Base-by-base conservation (phyloP, 2,888 invertebrate genomes). In the Melipona beecheii region DNA sequence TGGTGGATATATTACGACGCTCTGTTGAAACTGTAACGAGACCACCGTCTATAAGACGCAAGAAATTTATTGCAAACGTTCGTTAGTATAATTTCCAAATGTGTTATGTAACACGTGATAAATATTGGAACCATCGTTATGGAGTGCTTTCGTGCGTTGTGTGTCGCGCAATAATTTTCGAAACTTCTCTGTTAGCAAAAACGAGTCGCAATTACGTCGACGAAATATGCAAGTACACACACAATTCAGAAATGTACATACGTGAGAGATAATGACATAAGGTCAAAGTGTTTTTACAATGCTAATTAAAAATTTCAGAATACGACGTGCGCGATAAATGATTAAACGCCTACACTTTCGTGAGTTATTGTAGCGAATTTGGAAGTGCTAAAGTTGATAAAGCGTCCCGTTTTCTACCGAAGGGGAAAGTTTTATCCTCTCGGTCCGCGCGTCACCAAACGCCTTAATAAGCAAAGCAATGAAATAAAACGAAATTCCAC, bases 191-290 rank as follows among this genome's bases (percentile, higher is more conserved):
- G 15, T 56, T 15, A 15, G n/a, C 56, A n/a, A 5, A 15, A n/a
- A 56, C 4, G n/a, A n/a, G 13, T 2, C 5, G 13, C 2, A 0
- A n/a, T n/a, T n/a, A 2, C 11, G n/a, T 56, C 1, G n/a, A n/a
- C 2, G 15, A 56, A n/a, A n/a, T 15, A 1, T 5, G 15, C 4
- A n/a, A 56, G 56, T n/a, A 56, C 0, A 13, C n/a, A n/a, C 5
- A 15, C 5, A n/a, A 5, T 15, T n/a, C 43, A 9, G n/a, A 2
- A 15, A 56, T 9, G 13, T n/a, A 13, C 5, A 5, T n/a, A 13
- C 5, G 1, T 5, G n/a, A n/a, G 15, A 5, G 43, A 43, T 43
- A 43, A 43, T 43, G 43, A 43, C 43, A 9, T 2, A 43, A 43
- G 43, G 43, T 36, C 36, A 9, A 36, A 9, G 36, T 43, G 43